phyloP scores from a whole-genome alignment of 1,140 invertebrate species.

The Frieseomelitta varia region DNA sequence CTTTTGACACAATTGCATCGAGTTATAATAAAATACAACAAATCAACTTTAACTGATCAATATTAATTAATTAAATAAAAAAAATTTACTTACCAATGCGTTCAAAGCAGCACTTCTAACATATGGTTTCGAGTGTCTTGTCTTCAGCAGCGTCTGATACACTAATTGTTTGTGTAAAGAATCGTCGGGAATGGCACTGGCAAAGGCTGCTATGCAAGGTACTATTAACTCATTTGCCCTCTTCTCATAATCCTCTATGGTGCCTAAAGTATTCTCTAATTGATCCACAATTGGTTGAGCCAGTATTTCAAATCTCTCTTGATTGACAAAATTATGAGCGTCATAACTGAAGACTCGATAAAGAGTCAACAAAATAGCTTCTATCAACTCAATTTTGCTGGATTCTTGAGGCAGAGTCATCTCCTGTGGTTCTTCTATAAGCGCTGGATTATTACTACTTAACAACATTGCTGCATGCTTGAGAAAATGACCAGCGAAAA shows the following conservation, averaged over 20 bases:
- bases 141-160: constrained; percentile 94
- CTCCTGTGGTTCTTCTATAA: constrained; percentile 77
- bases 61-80: neutral
- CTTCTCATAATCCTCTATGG: constrained; percentile 83
- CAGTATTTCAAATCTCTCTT: constrained; percentile 91
- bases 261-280: constrained; percentile 89
- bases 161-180: constrained; percentile 93
- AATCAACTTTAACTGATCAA: neutral
- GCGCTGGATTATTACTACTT: constrained; percentile 76
- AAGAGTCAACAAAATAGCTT: constrained; percentile 88
- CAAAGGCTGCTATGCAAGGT: constrained; percentile 91
- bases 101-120: constrained; percentile 75
- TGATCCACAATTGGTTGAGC: constrained; percentile 95
- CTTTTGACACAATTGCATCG: too few species aligned
- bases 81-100: constrained; percentile 70
- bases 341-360: constrained; percentile 91
- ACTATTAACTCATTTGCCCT: constrained; percentile 86
- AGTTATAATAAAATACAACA: neutral
- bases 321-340: constrained; percentile 90
- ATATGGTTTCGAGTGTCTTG: constrained; percentile 87
- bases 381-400: constrained; percentile 84
- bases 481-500: constrained; percentile 93
- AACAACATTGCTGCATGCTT: constrained; percentile 90
- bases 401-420: constrained; percentile 82
- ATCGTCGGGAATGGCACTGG: constrained; percentile 91